Evolutionary conservation across 1,140 invertebrate species (phyloP).

Genomic region (Drosophila ohnishii): DNA sequence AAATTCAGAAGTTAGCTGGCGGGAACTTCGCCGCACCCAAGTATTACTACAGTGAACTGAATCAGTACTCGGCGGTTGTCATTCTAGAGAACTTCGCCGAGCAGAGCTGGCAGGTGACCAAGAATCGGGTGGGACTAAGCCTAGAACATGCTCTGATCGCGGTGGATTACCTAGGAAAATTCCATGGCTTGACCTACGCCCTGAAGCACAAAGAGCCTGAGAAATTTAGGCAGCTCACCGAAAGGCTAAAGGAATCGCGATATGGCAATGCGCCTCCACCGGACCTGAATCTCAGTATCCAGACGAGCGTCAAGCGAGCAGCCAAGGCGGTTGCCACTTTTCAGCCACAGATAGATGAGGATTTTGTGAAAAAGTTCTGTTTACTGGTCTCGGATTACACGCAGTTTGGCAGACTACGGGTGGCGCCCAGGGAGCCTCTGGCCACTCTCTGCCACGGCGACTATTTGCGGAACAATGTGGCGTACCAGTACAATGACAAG

Average conservation of each 20-base stretch:
- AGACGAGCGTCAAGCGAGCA: slow-evolving; percentile 23
- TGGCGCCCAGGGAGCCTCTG: slow-evolving; percentile 66
- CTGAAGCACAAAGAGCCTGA: too few relatives aligned
- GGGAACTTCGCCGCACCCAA: slow-evolving; percentile 52
- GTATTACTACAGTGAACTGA: slow-evolving; percentile 67
- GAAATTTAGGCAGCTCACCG: too few relatives aligned
- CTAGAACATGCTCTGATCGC: too few relatives aligned
- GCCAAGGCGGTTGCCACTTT: slow-evolving; percentile 23
- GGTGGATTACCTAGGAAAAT: too few relatives aligned
- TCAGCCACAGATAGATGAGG: slow-evolving; percentile 54
- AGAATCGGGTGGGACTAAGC: too few relatives aligned
- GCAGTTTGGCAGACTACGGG: slow-evolving; percentile 49
- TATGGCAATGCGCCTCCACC: slow-evolving; percentile 55
- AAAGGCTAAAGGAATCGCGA: too few relatives aligned
- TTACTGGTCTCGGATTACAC: slow-evolving; percentile 28
- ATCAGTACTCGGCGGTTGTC: slow-evolving; percentile 39
- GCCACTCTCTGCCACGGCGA: slow-evolving; percentile 76
- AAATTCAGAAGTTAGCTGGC: slow-evolving; percentile 34
- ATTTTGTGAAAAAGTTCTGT: slow-evolving; percentile 52
- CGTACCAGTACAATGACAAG: slow-evolving; percentile 58
- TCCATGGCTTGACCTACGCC: too few relatives aligned
- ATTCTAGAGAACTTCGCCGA: slow-evolving; percentile 57
- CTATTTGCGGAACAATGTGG: slow-evolving; percentile 78
- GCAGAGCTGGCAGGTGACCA: too few relatives aligned
- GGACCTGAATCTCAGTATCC: slow-evolving; percentile 45